Percentiles rank a stretch among this genome's conserved stretches.
Evolutionary conservation across 92 coral and sea anemone species (phyloP).

Genomic region (Parazoanthus darwini): DNA sequence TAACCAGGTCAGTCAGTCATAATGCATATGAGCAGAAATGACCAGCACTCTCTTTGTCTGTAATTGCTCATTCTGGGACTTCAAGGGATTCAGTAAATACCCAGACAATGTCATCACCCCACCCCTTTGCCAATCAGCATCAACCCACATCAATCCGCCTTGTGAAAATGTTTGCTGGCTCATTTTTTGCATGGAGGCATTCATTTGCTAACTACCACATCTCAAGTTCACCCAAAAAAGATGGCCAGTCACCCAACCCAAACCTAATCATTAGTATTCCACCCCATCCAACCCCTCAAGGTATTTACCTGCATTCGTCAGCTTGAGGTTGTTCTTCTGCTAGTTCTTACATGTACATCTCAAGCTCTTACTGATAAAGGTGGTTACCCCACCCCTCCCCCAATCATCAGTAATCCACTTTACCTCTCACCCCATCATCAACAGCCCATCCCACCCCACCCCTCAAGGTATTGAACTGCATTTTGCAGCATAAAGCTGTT

Average conservation of each 20-base stretch:
- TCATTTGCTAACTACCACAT: neutral
- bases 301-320: no score
- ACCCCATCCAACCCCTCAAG: neutral
- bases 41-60: constrained; percentile 62
- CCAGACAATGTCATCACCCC: constrained; percentile 66
- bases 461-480: no score
- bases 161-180: constrained; percentile 37
- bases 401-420: no score
- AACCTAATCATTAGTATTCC: neutral
- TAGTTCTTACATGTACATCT: no score
- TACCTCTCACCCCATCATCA: no score
- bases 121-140: no score
- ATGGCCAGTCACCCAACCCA: no score
- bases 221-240: no score
- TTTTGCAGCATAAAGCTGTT: neutral
- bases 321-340: no score
- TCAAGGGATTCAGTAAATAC: neutral
- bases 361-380: no score
- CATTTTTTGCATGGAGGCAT: neutral
- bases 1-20: neutral
- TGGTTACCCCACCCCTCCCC: no score
- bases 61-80: constrained; percentile 35
- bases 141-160: neutral
- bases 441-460: no score
- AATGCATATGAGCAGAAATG: neutral